Base-by-base conservation (phyloP, 1,140 invertebrate species). In the Drosophila equinoxialis region DNA sequence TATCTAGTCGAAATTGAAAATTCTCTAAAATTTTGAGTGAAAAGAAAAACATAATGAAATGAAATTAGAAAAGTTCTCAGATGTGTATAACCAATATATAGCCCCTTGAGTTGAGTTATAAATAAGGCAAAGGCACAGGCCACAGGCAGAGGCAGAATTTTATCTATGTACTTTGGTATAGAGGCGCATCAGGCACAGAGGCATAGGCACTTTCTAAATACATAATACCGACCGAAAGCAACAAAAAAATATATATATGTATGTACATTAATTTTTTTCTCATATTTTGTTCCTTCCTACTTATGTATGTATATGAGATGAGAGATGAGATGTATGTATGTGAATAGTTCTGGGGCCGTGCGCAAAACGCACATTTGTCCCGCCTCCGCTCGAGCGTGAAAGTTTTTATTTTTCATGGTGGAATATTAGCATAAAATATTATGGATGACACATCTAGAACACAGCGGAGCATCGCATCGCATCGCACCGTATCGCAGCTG, bases 351-450 rank as follows among this genome's bases (percentile, higher is more conserved):
- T 77, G 73, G 89, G 73, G 68, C 72, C 90, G 90, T 91, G 90
- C 73, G 90, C 90, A 91, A 77, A 91, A 91, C 90, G 77, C 85
- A 91, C 77, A 91, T 87, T 86, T 90, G 73, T 69, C 69, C 81
- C 85, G 85, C 90, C 84, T 87, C 84, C 84, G 85, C 81, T 89
- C 84, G 69, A 84, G 84, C 84, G 65, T 81, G 85, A 90, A 89
- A 89, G 55, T 84, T 84, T 51, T 64, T 84, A 81, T 87, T 90
- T 87, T 87, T 85, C 72, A 79, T 82, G 72, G 67, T 51, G 74
- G 71, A 76, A 83, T 90, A 90, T 90, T 90, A 90, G 86, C 86
- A 83, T 90, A 81, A 90, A 90, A 90, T 90, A 90, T 90, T 81
- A 77, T 79, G 72, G 87, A 90, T 90, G 86, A 86, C 86, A 90